Evolutionary conservation across 2,113 vertebrate species (phyloP).

Genomic region (Eolophus roseicapilla): DNA sequence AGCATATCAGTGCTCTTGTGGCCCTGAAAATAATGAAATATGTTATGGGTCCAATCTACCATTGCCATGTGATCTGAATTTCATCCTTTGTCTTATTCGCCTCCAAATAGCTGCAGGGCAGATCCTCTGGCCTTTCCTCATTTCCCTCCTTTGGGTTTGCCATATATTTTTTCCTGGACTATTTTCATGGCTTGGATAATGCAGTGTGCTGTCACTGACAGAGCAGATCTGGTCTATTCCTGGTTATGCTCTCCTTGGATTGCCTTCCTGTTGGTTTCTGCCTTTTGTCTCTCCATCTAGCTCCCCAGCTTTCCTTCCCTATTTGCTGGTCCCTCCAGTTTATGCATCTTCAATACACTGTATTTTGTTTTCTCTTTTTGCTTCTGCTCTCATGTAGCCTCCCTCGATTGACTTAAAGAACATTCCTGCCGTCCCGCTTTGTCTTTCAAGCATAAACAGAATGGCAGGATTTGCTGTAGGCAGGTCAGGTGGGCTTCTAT

Average conservation of each 20-base stretch:
- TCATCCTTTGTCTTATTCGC: neutral
- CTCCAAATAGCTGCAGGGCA: neutral
- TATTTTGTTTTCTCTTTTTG: neutral
- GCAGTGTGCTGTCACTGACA: neutral
- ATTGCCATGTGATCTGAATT: neutral
- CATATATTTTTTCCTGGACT: accelerated
- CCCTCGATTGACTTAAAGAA: accelerated
- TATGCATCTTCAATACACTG: accelerated
- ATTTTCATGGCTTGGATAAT: neutral
- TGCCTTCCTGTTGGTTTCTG: neutral
- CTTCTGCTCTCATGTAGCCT: neutral
- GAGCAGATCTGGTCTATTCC: neutral
- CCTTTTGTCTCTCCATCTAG: neutral
- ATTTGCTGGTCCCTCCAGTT: neutral
- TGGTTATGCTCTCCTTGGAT: neutral
- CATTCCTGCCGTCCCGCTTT: neutral
- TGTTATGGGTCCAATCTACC: neutral
- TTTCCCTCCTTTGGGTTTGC: neutral
- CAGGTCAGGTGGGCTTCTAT: neutral
- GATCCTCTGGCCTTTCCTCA: neutral
- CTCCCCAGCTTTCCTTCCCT: neutral
- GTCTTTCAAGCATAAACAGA: neutral
- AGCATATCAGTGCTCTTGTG: neutral
- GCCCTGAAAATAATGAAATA: neutral
- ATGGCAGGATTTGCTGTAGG: neutral